Percentiles rank a stretch among this genome's conserved stretches.
Evolutionary conservation across 2,113 vertebrate species (phyloP).

Genomic region (Paramormyrops kingsleyae): DNA sequence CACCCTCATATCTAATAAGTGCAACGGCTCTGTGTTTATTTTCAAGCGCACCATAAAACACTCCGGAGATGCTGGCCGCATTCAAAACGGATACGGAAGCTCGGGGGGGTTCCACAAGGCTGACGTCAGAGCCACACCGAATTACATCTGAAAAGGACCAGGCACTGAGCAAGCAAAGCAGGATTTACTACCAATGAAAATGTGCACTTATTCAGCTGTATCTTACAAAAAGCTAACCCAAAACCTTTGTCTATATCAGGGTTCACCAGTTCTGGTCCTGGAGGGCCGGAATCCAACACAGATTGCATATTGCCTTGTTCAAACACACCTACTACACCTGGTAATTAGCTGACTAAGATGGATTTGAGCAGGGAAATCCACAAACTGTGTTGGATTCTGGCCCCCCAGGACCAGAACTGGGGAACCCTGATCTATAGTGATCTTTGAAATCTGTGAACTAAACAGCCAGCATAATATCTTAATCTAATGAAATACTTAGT

Average conservation of each 20-base stretch:
- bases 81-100: neutral
- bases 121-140: neutral
- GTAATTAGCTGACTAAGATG: neutral
- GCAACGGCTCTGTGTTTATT: neutral
- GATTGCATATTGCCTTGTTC: neutral
- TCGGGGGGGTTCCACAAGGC: neutral
- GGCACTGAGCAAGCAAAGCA: neutral
- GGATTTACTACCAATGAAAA: neutral
- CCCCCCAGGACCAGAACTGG: neutral
- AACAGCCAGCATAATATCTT: neutral
- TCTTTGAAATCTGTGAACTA: neutral
- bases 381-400: neutral
- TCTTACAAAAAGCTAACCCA: neutral
- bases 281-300: neutral
- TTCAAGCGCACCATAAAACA: neutral
- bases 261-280: neutral
- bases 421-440: neutral
- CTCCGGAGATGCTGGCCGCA: neutral
- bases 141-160: neutral
- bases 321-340: neutral
- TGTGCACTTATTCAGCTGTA: neutral
- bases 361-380: neutral
- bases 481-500: neutral
- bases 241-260: neutral
- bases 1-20: neutral